Evolutionary conservation across 2,113 vertebrate genomes (phyloP).

Genomic region (Coracopsis vasa): DNA sequence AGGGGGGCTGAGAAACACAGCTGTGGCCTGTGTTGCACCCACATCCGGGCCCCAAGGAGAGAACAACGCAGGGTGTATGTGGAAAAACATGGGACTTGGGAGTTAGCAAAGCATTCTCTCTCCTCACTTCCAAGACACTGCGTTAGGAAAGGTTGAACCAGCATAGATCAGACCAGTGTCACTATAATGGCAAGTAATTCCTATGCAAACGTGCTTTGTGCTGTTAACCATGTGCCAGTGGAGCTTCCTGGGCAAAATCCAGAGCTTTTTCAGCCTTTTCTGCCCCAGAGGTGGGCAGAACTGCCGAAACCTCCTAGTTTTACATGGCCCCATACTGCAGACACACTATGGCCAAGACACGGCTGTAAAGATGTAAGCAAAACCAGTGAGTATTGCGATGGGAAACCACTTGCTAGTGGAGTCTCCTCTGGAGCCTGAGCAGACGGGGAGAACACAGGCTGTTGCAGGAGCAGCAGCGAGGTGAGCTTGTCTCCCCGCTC

Average conservation of each 20-base stretch:
- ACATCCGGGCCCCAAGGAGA: neutral
- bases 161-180: rapidly evolving
- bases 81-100: neutral
- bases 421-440: neutral
- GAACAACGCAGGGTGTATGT: neutral
- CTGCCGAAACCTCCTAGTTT: neutral
- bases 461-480: neutral
- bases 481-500: neutral
- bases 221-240: neutral
- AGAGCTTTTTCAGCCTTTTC: neutral
- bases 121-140: neutral
- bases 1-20: neutral
- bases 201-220: neutral
- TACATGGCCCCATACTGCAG: rapidly evolving
- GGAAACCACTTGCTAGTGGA: neutral
- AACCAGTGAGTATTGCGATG: neutral
- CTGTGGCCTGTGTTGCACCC: neutral
- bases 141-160: neutral
- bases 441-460: neutral
- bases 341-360: neutral
- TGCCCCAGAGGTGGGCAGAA: neutral
- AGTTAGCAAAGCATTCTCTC: neutral
- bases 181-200: neutral
- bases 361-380: neutral
- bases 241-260: neutral